phyloP scores from a whole-genome alignment of 2,797 vertebrate genomes.

The Intellagama lesueurii region DNA sequence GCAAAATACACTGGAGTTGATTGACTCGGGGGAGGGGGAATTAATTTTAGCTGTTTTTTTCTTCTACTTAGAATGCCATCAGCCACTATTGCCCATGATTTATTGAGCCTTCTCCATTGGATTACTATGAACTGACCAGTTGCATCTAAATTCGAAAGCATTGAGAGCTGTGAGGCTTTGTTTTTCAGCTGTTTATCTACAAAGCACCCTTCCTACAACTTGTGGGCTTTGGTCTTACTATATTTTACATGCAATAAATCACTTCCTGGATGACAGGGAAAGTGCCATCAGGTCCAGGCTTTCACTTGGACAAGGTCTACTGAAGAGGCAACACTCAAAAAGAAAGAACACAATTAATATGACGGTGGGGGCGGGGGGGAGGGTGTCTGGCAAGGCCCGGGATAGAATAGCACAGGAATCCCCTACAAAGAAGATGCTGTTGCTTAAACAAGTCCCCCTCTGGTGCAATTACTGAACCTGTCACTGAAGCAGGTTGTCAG shows the following conservation, averaged over 20 bases:
- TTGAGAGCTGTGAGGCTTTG: too few relatives aligned
- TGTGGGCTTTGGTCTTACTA: not conserved
- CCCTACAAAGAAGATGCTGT: slow-evolving; percentile 53
- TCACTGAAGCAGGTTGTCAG: slow-evolving; percentile 60
- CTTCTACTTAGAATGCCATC: too few relatives aligned
- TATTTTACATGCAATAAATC: not conserved
- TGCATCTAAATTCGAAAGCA: too few relatives aligned
- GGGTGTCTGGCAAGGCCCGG: not conserved
- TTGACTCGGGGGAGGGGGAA: not conserved
- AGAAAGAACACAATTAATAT: not conserved
- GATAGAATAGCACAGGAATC: slow-evolving; percentile 49
- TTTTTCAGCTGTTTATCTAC: not conserved
- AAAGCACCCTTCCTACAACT: not conserved
- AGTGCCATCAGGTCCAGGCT: not conserved
- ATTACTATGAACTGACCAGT: too few relatives aligned
- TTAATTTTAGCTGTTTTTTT: not conserved
- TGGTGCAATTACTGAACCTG: slow-evolving; percentile 60
- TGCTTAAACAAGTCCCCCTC: slow-evolving; percentile 48
- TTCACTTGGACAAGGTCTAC: not conserved
- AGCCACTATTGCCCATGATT: too few relatives aligned
- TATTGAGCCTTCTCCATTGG: too few relatives aligned
- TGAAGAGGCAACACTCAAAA: not conserved
- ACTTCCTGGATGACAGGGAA: not conserved
- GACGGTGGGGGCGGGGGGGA: not conserved
- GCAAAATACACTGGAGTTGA: not conserved